Base-by-base conservation (phyloP, 2,113 vertebrate genomes). In the Myocastor coypus region DNA sequence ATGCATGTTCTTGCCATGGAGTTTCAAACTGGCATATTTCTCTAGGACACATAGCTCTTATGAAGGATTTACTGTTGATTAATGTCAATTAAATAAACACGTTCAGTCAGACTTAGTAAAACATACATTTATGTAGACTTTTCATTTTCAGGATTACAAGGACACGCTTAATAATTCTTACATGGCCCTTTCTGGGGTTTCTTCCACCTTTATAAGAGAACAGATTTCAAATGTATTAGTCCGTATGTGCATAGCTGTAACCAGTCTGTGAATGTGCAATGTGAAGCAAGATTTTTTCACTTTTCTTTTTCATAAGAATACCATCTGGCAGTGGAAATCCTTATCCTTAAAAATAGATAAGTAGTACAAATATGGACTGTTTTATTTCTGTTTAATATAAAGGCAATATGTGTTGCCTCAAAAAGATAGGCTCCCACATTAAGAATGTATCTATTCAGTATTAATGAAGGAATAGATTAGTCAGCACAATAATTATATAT, bases 311-410 rank as follows among this genome's bases (percentile, higher is more conserved):
- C 46, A 93, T 97, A 97, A 97, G 97, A 97, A 94, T 97, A 89
- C 98, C 98, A 98, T 98, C 98, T 98, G 98, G 93, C 98, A 87
- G 96, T 97, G 96, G 97, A 97, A 97, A 97, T 97, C 94, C 91
- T 97, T 98, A 97, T 96, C 89, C 95, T 98, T 98, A 97, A 94
- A 98, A 98, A 97, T 97, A 98, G 96, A 98, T 98, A 94, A 94
- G 91, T 97, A 95, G 96, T 97, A 96, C 95, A 98, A 98, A 94
- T 95, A 92, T 57, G 97, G 90, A 96, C 93, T 98, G 92, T 96
- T 98, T 97, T 96, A 84, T 96, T 98, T 98, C 91, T 98, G 81
- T 97, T 95, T 97, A 98, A 14, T 97, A 93, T 94, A 95, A 97
- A 97, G 57, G 71, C 85, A 96, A 97, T 98, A 98, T 97, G 97